Evolutionary conservation across 2,888 invertebrate genomes (phyloP), one percentile per base, ranked within the genome.

Genomic region (Callimorpha dominula): DNA sequence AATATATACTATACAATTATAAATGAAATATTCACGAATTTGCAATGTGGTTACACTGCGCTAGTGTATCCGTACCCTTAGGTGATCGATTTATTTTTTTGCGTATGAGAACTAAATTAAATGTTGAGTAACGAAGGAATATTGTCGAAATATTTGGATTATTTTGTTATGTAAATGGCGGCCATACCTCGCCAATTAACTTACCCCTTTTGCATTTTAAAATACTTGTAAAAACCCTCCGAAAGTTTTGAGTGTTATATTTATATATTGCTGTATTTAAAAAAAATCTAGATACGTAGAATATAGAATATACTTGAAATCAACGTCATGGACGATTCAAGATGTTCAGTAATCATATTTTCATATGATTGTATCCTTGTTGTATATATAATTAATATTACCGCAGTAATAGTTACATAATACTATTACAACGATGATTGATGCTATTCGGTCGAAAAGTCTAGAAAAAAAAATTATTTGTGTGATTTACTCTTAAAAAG

Each of bases 121-220:
- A 69, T 71, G 15, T 63, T 69, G 64, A 71, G 67, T 65, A 71
- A 69, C 60, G 50, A 66, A 43, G 50, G 42, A 63, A 74, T 76
- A 69, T 77, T 79, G 73, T 67, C 43, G 68, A 71, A 77, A 77
- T 65, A 73, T 76, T 81, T 74, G 49, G 60, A 62, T 71, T 66
- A 72, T 63, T 71, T 78, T 81, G 72, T 83, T 46, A 78, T 78
- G 75, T 69, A 74, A 79, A 79, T 77, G n/a, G 7, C 65, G 14
- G 65, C 17, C 65, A 73, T 77, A 71, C 76, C 75, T 79, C 57
- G 65, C 49, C 79, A 74, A 81, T 81, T 81, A 82, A 62, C 46
- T 49, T 49, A 77, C 77, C 73, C 75, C 62, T 63, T 75, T 67
- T n/a, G 75, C 68, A 66, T 63, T n/a, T 76, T 49, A 52, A 40